A percentile compares a stretch with the other conserved stretches of the same genome.
These are phyloP conservation scores for Drosophila parabipectinata DNA, from an alignment of 1,140 invertebrate species.

Conservation along the genomic window DNA sequence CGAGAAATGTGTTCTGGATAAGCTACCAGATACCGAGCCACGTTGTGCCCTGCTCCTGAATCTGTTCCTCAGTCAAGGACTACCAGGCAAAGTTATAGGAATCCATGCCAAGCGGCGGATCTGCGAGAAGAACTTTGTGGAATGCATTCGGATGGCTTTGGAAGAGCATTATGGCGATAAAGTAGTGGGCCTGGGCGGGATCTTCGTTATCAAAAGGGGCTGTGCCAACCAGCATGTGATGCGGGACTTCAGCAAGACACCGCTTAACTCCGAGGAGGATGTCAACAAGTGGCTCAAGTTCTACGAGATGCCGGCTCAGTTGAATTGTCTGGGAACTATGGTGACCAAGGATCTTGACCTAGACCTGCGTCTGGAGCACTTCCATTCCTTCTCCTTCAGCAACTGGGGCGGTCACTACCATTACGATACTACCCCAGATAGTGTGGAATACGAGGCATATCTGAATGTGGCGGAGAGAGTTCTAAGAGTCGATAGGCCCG, in stretches of 20 bases:
- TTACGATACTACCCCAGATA: constrained; percentile 94
- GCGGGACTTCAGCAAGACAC: constrained; percentile 93
- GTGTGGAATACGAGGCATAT: constrained; percentile 92
- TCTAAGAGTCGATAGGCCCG: constrained; percentile 92
- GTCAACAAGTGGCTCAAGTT: constrained; percentile 96
- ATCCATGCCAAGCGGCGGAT: constrained; percentile 91
- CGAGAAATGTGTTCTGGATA: constrained; percentile 86
- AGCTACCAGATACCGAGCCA: constrained; percentile 87
- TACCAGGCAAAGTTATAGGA: constrained; percentile 92
- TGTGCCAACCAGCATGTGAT: constrained; percentile 96
- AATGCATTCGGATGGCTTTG: constrained; percentile 91
- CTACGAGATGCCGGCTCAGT: constrained; percentile 94
- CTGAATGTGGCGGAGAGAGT: constrained; percentile 91
- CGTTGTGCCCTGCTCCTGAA: constrained; percentile 92
- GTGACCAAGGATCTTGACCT: constrained; percentile 93
- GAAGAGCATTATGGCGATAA: constrained; percentile 88
- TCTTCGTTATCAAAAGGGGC: constrained; percentile 92
- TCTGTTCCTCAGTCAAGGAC: constrained; percentile 91
- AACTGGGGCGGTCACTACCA: constrained; percentile 98
- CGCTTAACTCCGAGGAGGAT: constrained; percentile 89
- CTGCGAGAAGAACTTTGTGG: constrained; percentile 92
- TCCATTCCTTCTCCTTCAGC: constrained; percentile 95
- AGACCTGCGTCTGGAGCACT: constrained; percentile 96
- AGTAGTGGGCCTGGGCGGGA: constrained; percentile 93
- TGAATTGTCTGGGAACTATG: constrained; percentile 94